These are phyloP conservation scores for Phrynocephalus versicolor DNA, from an alignment of 2,113 vertebrate genomes.

Conservation along the genomic window DNA sequence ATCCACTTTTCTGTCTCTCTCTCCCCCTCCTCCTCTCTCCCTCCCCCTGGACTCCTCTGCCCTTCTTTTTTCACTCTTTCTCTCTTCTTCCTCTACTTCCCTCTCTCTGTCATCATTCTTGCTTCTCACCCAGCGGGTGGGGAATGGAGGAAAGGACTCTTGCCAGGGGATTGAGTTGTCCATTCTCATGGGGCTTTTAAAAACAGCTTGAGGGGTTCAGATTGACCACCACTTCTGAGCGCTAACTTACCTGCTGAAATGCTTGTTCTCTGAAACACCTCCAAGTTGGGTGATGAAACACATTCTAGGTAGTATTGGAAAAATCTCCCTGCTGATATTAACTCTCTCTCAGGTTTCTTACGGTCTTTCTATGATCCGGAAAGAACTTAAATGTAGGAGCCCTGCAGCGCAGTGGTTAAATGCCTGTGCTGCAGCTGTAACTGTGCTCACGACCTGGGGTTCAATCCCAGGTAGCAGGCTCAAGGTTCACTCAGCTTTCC, in stretches of 20 bases:
- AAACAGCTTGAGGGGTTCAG: neutral
- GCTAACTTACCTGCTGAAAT: neutral
- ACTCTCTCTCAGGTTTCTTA: neutral
- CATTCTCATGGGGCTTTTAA: neutral
- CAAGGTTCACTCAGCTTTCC: no score
- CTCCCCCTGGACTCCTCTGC: no score
- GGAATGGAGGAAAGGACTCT: neutral
- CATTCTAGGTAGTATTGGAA: neutral
- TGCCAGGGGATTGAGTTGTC: neutral
- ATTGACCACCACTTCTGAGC: neutral
- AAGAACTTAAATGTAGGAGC: neutral
- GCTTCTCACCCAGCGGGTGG: no score
- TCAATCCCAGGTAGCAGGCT: no score
- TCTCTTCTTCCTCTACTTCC: neutral
- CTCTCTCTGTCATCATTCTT: neutral
- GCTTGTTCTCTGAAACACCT: no score
- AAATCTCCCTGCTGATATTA: no score
- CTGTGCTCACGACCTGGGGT: no score
- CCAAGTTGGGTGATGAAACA: neutral
- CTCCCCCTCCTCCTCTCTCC: neutral
- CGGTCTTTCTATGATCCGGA: accelerated
- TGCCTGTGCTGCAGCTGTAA: no score
- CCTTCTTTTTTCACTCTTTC: neutral
- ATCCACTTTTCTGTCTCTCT: neutral
- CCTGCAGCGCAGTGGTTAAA: no score